Evolutionary conservation across 2,888 invertebrate species (phyloP), one percentile per base, ranked within the genome.

Genomic region (Oscheius sp.): DNA sequence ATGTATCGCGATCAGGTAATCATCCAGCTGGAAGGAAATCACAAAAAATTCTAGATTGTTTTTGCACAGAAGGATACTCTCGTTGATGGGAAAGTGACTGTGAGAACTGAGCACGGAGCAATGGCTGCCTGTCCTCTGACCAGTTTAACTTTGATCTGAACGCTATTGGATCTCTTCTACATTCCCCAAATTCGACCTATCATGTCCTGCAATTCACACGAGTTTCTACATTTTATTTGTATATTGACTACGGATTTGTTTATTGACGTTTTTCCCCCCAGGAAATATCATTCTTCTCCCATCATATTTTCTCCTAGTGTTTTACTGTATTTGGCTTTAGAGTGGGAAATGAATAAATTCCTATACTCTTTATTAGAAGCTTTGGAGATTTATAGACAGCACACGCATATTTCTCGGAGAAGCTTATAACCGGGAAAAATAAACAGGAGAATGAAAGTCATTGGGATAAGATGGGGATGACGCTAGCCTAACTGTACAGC

Each of bases 61-160:
- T 85, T 85, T 61, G 85, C 82, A 4, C 84, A 84, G 55, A 82
- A 85, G 1, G 83, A 86, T 48, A 82, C 83, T 23, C 66, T 86
- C 23, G 45, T 69, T 23, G 80, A 85, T 33, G 81, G 79, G 37
- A 77, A 81, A 63, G 82, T 85, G 15, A 76, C 78, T 2, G 78
- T 85, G 27, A 75, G 85, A 42, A 85, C 80, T 27, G 85, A 82
- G 68, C 81, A 83, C 70, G 80, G 81, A 61, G 80, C 78, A 3
- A 61, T 76, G 31, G 84, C 81, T 25, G 70, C 80, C 31, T 83
- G 83, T 67, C 81, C 81, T 8, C 73, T 85, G 50, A 70, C 72
- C 46, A 79, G 75, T 69, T 68, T 85, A 42, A 78, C 81, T 23
- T 66, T 84, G 23, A 66, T 83, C 10, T 84, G 67, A 82, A 15